A percentile compares a stretch with the other conserved stretches of the same genome.
Conservation (phyloP, 2,888 invertebrate genomes). For the Lamproptera curius region DNA sequence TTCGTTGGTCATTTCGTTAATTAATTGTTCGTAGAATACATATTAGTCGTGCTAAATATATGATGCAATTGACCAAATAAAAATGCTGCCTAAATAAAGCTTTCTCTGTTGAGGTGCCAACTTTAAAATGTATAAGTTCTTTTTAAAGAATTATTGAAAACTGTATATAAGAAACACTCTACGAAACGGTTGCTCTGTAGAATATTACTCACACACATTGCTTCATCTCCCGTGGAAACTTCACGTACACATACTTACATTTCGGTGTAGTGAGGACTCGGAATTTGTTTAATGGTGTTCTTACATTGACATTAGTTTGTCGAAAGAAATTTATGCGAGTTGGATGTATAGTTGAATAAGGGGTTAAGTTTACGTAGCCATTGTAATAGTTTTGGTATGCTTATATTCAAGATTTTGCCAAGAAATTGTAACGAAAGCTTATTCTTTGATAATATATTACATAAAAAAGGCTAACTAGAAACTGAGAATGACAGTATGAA, state of each 20-base stretch:
- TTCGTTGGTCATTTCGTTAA: too few species aligned
- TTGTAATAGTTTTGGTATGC: slow-evolving; percentile 34
- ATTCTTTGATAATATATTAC: slow-evolving; percentile 22
- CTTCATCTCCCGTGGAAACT: slow-evolving; percentile 25
- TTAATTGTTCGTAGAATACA: too few species aligned
- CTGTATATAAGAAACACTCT: too few species aligned
- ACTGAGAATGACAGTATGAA: too few species aligned
- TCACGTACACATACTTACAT: slow-evolving; percentile 30
- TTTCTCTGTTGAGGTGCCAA: too few species aligned
- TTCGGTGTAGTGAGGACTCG: slow-evolving; percentile 46
- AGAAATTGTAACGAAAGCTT: slow-evolving; percentile 17
- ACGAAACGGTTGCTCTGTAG: slow-evolving; percentile 25
- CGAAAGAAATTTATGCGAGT: slow-evolving; percentile 76
- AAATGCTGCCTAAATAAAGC: too few species aligned
- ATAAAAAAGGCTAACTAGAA: too few species aligned
- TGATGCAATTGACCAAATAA: too few species aligned
- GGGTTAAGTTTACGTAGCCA: slow-evolving; percentile 65
- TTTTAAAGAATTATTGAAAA: too few species aligned
- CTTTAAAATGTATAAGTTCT: too few species aligned
- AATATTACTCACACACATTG: slow-evolving; percentile 36
- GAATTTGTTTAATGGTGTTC: slow-evolving; percentile 77
- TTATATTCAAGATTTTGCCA: slow-evolving; percentile 28
- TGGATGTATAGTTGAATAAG: slow-evolving; percentile 73
- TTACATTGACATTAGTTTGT: slow-evolving; percentile 78
- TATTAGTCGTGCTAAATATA: too few species aligned